Percentiles rank a stretch among this genome's conserved stretches.
These are phyloP conservation scores for Hypsopygia costalis DNA, from an alignment of 2,888 invertebrate species.

Conservation along the genomic window DNA sequence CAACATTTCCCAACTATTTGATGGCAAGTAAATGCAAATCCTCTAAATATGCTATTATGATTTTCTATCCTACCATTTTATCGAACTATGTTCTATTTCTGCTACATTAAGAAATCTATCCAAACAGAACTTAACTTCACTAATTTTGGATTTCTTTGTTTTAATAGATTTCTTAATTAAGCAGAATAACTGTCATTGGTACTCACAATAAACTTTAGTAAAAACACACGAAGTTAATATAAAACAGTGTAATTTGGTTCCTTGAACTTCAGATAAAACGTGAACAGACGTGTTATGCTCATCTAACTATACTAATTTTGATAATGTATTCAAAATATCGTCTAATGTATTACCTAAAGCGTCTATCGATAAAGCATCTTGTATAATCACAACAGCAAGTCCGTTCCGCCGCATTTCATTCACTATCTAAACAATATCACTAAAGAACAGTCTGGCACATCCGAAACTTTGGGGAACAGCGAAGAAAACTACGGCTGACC, in stretches of 20 bases:
- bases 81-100: constrained; percentile 23
- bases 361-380: constrained; percentile 75
- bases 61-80: constrained; percentile 18
- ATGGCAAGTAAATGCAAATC: constrained; percentile 30
- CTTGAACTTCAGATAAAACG: constrained; percentile 49
- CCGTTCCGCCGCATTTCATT: constrained; percentile 59
- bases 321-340: constrained; percentile 69
- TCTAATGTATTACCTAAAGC: constrained; percentile 73
- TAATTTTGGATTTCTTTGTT: constrained; percentile 26
- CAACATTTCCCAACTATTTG: constrained; percentile 19
- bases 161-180: constrained; percentile 32
- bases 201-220: constrained; percentile 45
- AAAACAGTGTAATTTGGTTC: constrained; percentile 58
- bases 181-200: constrained; percentile 21
- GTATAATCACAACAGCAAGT: constrained; percentile 76
- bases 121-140: constrained; percentile 21
- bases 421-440: constrained; percentile 75
- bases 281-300: constrained; percentile 44
- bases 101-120: constrained; percentile 32
- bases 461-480: constrained; percentile 76
- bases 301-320: constrained; percentile 50
- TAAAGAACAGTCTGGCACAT: constrained; percentile 74
- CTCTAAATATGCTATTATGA: constrained; percentile 33
- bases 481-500: constrained; percentile 75
- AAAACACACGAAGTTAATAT: constrained; percentile 46